Percentiles rank a stretch among this genome's conserved stretches.
Evolutionary conservation across 2,888 invertebrate species (phyloP).

Genomic region (Sminthurinus aureus): DNA sequence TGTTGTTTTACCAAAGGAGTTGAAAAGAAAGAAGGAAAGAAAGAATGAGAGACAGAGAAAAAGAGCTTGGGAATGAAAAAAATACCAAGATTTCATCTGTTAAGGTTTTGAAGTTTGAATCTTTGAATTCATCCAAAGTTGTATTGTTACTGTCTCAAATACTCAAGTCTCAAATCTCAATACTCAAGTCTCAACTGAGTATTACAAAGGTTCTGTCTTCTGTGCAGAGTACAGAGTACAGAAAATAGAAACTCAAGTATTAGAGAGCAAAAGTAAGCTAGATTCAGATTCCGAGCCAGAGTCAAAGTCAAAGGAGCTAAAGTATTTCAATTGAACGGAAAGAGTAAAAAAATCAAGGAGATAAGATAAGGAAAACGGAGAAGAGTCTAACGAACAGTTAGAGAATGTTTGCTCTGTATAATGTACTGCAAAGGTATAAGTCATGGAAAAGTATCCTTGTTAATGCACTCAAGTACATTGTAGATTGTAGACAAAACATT

Average conservation of each 20-base stretch:
- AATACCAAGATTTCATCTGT: not conserved
- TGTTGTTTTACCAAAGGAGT: not conserved
- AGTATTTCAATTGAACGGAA: slow-evolving; percentile 13
- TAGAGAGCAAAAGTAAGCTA: too few relatives aligned
- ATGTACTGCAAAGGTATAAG: too few relatives aligned
- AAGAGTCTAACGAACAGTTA: not conserved
- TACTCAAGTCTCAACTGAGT: not conserved
- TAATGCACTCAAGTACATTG: too few relatives aligned
- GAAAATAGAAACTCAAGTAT: too few relatives aligned
- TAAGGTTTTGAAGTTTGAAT: not conserved
- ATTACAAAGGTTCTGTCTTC: not conserved
- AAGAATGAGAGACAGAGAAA: not conserved
- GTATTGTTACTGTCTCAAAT: not conserved
- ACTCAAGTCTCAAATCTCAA: not conserved
- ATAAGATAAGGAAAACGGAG: slow-evolving; percentile 9
- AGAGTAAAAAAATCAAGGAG: not conserved
- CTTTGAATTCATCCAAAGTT: not conserved
- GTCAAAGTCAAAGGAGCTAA: not conserved
- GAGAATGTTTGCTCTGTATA: not conserved
- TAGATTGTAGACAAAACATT: too few relatives aligned
- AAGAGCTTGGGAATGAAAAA: too few relatives aligned
- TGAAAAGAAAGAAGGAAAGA: not conserved
- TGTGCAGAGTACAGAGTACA: not conserved
- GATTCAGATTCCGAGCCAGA: too few relatives aligned
- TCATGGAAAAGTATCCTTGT: too few relatives aligned